These are phyloP conservation scores for Antheraea assamensis DNA, from an alignment of 2,888 invertebrate genomes.

Conservation along the genomic window DNA sequence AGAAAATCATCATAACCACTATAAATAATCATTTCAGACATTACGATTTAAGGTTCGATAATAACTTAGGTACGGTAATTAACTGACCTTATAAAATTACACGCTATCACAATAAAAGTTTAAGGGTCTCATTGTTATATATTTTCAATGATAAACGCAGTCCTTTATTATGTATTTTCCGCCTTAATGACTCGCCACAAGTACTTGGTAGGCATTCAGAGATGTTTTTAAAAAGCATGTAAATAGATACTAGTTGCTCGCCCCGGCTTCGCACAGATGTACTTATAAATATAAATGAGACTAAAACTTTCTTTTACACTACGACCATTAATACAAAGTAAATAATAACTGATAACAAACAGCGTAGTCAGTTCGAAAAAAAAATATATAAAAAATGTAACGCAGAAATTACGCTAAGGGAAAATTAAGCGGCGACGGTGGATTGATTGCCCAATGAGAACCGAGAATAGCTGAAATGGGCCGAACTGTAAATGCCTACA, in stretches of 20 bases:
- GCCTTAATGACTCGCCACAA: background rate
- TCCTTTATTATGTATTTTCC: background rate
- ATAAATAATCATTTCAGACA: constrained; percentile 32
- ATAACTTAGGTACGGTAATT: constrained; percentile 28
- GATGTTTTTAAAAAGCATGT: background rate
- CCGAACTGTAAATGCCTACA: too few relatives aligned
- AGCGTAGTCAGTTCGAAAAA: too few relatives aligned
- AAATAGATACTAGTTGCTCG: background rate
- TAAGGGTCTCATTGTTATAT: constrained; percentile 25
- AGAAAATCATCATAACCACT: constrained; percentile 24
- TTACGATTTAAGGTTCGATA: constrained; percentile 22
- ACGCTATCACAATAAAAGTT: constrained; percentile 25
- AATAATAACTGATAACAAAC: too few relatives aligned
- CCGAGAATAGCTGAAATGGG: too few relatives aligned
- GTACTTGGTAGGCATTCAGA: background rate
- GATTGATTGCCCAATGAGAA: too few relatives aligned
- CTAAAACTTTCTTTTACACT: too few relatives aligned
- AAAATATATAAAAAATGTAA: too few relatives aligned
- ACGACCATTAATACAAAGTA: too few relatives aligned
- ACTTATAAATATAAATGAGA: too few relatives aligned
- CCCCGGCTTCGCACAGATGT: too few relatives aligned
- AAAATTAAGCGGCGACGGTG: too few relatives aligned
- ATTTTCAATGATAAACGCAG: constrained; percentile 17
- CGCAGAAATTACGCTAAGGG: too few relatives aligned
- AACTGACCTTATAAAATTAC: constrained; percentile 29